Evolutionary conservation across 2,113 vertebrate species (phyloP), one percentile per base, ranked within the genome.

Genomic region (Microcebus tavaratra): DNA sequence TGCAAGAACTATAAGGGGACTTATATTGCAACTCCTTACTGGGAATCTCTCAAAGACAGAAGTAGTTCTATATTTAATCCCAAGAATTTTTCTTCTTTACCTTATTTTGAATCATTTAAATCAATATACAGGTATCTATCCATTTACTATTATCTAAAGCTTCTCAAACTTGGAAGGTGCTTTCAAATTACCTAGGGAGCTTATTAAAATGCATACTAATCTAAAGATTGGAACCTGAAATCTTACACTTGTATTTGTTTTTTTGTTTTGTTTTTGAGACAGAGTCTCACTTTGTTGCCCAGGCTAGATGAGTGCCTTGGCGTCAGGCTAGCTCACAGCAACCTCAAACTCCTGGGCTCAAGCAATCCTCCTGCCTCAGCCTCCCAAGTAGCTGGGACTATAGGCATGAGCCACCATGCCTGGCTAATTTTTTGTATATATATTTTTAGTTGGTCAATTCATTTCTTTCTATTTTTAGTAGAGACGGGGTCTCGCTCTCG

Each of bases 61-160:
- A 7, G 21, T 36, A 68, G n/a, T 42, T 20, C 42, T 76, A 88
- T 34, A 83, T 1, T 78, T 20, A 79, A 78, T 55, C 36, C 17
- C 36, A 91, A 27, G 39, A 11, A 85, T 81, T 78, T 90, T 92
- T 94, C 92, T 81, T 80, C 67, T 85, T 96, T 36, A 76, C 23
- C 65, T 90, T 79, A 87, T 78, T 87, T 83, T 29, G 5, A 92
- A 88, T 83, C n/a, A 88, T 34, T 85, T 85, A 81, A 92, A n/a
- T 76, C 79, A 84, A 91, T 63, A 85, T 34, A 55, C 25, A 88
- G 55, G 20, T 10, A 73, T 25, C 20, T 21, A 29, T 36, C 45
- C 59, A 88, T 31, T 86, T 57, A 63, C 31, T 86, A 20, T 42
- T 68, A 12, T 36, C 57, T 61, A 63, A 91, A 91, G 48, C 29